phyloP scores from a whole-genome alignment of 2,888 invertebrate species.

The Abrostola tripartita region DNA sequence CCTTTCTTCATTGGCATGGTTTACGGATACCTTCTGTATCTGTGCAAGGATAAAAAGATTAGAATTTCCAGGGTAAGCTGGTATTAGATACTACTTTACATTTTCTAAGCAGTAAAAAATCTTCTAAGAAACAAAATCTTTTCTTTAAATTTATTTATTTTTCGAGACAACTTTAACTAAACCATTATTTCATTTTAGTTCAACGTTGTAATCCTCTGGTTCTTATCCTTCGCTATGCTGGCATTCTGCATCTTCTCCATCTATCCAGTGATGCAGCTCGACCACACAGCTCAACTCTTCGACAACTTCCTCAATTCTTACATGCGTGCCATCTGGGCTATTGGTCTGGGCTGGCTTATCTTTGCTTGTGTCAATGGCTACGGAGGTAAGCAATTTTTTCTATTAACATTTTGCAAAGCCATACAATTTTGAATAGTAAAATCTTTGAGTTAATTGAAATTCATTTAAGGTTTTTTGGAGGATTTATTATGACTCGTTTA shows the following conservation, averaged over 20 bases:
- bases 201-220: conserved; percentile 63
- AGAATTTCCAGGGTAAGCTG: conserved; percentile 60
- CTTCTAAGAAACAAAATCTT: no score
- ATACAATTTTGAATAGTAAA: neutral
- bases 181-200: conserved; percentile 54
- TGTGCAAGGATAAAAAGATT: conserved; percentile 63
- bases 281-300: conserved; percentile 59
- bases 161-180: neutral
- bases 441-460: no score
- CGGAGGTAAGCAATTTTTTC: conserved; percentile 74
- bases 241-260: conserved; percentile 70
- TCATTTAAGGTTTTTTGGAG: no score
- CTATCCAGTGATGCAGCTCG: conserved; percentile 68
- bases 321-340: conserved; percentile 78
- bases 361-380: conserved; percentile 81
- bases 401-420: neutral
- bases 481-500: no score
- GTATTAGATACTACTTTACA: neutral
- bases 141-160: no score
- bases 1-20: conserved; percentile 76
- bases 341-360: conserved; percentile 79
- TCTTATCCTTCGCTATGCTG: conserved; percentile 62
- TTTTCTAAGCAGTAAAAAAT: neutral
- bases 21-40: conserved; percentile 69
- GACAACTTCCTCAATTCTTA: conserved; percentile 75